Base-by-base conservation (phyloP, 2,888 invertebrate species). In the Melinopterus prodromus region DNA sequence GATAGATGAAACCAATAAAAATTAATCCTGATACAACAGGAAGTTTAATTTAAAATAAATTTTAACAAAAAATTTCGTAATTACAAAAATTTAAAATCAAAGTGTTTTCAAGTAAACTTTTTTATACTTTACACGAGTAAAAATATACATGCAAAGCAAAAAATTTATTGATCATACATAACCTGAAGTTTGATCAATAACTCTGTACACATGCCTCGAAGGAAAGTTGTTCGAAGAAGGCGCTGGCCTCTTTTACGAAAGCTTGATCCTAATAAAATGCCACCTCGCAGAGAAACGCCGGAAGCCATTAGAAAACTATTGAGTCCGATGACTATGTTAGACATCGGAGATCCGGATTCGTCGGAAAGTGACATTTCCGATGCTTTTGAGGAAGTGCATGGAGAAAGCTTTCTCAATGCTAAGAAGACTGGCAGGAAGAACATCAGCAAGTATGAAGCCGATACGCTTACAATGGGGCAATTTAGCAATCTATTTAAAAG, bases 401-500 rank as follows among this genome's bases (percentile, higher is more conserved):
- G 69, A 78, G 82, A 85, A 9, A 85, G 84, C 75, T 85, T 85
- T 70, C 80, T 78, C 35, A 78, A 77, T 37, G 36, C 70, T 5
- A 79, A 78, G 26, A 78, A 82, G 16, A 77, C 70, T 7, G 71
- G 77, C 6, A 70, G 75, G 36, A 84, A 82, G 77, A 84, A 84
- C 71, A 80, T 86, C 70, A 83, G 84, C 1, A 87, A 87, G 82
- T 71, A 77, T 6, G 86, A 88, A 82, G 86, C 85, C 2, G 86
- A 87, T 80, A 79, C 82, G 78, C 82, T 83, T 79, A 86, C 86
- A 0, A 83, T 85, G 69, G 83, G 84, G 14, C 81, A 82, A 69
- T 88, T 88, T 80, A 87, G 87, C 2, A 83, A 85, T 7, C 84
- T 86, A 71, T 87, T 85, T 79, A 87, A 86, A 77, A 82, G 81